Conservation (phyloP, 2,113 vertebrate species). For the Rhagologus leucostigma region DNA sequence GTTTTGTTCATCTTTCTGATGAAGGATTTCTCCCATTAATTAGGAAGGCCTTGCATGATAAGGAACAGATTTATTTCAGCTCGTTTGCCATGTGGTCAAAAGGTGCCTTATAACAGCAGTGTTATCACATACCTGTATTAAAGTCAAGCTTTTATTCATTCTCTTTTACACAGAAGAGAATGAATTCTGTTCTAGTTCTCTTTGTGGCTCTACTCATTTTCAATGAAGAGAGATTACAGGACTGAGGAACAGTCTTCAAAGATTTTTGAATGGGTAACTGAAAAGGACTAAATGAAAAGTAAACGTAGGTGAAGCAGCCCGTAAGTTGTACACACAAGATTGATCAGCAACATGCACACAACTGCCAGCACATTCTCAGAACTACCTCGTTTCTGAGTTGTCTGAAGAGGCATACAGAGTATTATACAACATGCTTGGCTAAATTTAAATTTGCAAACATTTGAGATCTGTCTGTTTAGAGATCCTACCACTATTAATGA, state of each 20-base stretch:
- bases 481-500: background rate
- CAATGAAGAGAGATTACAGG: background rate
- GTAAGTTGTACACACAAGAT: background rate
- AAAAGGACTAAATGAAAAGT: background rate
- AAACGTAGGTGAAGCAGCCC: background rate
- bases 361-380: background rate
- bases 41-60: background rate
- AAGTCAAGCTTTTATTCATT: background rate
- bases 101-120: background rate
- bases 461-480: background rate
- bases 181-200: background rate
- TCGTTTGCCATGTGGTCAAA: background rate
- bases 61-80: background rate
- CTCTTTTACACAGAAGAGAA: background rate
- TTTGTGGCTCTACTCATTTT: background rate
- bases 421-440: background rate
- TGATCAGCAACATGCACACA: background rate
- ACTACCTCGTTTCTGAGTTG: background rate
- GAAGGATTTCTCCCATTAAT: background rate
- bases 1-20: background rate
- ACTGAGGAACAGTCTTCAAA: background rate
- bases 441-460: background rate
- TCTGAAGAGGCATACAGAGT: background rate
- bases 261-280: background rate
- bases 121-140: background rate